These are phyloP conservation scores for Indri indri DNA, from an alignment of 2,113 vertebrate species.

Conservation along the genomic window DNA sequence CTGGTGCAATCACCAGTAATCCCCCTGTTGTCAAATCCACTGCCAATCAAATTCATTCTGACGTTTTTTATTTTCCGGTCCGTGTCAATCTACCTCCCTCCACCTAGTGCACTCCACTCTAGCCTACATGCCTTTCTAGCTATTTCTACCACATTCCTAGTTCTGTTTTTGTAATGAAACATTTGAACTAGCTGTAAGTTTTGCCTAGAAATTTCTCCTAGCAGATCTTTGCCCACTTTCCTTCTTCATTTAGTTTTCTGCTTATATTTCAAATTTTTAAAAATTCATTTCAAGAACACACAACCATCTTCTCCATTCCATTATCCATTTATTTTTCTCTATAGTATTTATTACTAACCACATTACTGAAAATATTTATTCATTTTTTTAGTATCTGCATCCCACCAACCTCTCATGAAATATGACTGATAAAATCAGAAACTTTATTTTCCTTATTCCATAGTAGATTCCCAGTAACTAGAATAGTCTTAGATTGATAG, in stretches of 20 bases:
- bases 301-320: neutral
- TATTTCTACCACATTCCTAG: neutral
- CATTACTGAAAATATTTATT: neutral
- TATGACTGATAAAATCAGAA: neutral
- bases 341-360: neutral
- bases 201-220: neutral
- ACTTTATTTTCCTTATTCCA: neutral
- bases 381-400: neutral
- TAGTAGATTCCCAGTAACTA: neutral
- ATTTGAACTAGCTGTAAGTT: neutral
- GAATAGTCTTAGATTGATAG: neutral
- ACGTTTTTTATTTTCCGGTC: no score
- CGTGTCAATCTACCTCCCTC: no score
- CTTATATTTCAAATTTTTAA: neutral
- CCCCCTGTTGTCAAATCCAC: neutral
- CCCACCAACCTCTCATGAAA: neutral
- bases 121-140: neutral
- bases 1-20: neutral
- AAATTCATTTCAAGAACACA: neutral
- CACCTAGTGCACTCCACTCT: no score
- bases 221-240: neutral
- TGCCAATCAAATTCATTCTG: no score
- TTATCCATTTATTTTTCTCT: neutral
- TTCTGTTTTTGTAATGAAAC: neutral
- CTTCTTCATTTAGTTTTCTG: neutral